Evolutionary conservation across 2,797 vertebrate genomes (phyloP).

Genomic region (Heliangelus exortis): DNA sequence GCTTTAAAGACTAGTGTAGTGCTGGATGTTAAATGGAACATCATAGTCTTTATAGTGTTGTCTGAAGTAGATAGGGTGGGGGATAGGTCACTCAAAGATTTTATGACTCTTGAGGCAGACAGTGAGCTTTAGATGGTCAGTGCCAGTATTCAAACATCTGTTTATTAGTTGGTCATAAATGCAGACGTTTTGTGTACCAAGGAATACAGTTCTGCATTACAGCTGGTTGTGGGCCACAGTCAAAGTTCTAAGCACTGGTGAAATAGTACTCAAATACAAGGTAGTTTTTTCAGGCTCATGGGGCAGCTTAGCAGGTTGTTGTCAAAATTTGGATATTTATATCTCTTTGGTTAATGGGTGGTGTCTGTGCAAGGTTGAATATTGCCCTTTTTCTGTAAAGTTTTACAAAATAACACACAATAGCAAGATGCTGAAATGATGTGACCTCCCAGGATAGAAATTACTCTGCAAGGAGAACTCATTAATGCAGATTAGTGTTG

Average conservation of each 20-base stretch:
- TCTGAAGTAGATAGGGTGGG: not conserved
- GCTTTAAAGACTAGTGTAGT: not conserved
- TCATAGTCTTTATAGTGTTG: not conserved
- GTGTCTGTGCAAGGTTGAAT: not conserved
- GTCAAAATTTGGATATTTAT: not conserved
- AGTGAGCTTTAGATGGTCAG: not conserved
- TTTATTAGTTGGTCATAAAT: not conserved
- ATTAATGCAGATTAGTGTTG: not conserved
- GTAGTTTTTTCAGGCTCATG: not conserved
- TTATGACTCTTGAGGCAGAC: not conserved
- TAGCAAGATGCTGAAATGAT: not conserved
- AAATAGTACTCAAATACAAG: not conserved
- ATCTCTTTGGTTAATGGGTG: not conserved
- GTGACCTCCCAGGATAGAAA: conserved; percentile 4
- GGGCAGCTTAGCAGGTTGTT: not conserved
- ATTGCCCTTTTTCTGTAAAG: not conserved
- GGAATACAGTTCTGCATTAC: not conserved
- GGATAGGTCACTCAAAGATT: not conserved
- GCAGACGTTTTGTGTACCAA: not conserved
- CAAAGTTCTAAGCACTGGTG: not conserved
- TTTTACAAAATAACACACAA: not conserved
- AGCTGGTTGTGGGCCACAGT: rapidly evolving
- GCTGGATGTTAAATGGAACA: not conserved
- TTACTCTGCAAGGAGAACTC: not conserved
- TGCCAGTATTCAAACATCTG: not conserved